These are phyloP conservation scores for Sternarchorhynchus goeldii DNA, from an alignment of 2,797 vertebrate species.

Conservation along the genomic window DNA sequence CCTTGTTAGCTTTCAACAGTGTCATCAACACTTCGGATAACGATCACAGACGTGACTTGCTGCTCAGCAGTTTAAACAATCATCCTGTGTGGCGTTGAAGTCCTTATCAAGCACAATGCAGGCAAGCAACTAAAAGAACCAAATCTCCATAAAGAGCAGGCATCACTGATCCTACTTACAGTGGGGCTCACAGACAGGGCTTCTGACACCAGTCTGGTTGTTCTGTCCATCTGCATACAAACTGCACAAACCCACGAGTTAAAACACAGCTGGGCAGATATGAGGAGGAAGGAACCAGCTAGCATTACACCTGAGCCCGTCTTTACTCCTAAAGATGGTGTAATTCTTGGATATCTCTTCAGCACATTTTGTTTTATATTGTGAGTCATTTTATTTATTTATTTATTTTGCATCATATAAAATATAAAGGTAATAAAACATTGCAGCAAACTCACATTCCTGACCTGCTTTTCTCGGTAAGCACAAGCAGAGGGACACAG, in stretches of 20 bases:
- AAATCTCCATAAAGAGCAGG: too few species aligned
- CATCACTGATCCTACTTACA: too few species aligned
- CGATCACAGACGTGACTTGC: neutral
- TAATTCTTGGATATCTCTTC: neutral
- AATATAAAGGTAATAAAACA: neutral
- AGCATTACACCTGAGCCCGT: neutral
- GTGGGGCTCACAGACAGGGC: too few species aligned
- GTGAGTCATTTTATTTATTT: too few species aligned
- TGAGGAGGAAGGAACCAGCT: neutral
- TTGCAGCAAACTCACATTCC: neutral
- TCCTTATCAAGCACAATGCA: neutral
- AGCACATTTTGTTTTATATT: neutral
- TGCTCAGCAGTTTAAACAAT: neutral
- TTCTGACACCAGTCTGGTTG: too few species aligned
- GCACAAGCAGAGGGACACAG: too few species aligned
- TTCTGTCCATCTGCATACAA: too few species aligned
- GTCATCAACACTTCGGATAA: neutral
- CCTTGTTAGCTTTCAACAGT: neutral
- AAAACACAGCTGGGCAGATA: neutral
- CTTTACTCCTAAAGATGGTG: neutral
- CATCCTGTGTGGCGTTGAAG: neutral
- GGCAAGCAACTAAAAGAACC: too few species aligned
- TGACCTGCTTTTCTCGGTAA: constrained; percentile 1
- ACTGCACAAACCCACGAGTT: too few species aligned
- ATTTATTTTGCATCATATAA: neutral